Conservation (phyloP, 2,113 vertebrate species). For the Hirundichthys speculiger region DNA sequence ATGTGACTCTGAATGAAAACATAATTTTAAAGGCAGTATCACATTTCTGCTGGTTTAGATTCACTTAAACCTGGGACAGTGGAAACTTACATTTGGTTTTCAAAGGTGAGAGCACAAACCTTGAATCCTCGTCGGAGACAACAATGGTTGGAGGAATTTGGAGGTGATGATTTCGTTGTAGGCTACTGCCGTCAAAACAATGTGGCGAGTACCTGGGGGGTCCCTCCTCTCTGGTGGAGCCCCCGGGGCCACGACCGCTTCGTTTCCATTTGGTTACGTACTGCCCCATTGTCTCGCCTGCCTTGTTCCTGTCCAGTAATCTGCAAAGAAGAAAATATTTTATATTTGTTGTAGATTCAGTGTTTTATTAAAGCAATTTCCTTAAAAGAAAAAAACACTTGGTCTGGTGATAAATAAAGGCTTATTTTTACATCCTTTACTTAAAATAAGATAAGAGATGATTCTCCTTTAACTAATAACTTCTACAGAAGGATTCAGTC, state of each 20-base stretch:
- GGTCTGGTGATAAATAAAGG: too few species aligned
- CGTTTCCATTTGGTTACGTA: conserved; percentile 35
- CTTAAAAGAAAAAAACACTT: too few species aligned
- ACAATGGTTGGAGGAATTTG: conserved; percentile 32
- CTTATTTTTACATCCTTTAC: too few species aligned
- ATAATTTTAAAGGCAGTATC: too few species aligned
- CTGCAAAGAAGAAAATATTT: neutral
- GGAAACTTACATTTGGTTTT: neutral
- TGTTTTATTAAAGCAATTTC: too few species aligned
- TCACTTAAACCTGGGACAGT: too few species aligned
- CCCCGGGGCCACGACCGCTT: neutral
- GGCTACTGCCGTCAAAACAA: neutral
- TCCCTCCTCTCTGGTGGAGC: conserved; percentile 51
- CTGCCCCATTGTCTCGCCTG: conserved; percentile 70
- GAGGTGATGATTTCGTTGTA: neutral
- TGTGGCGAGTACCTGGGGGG: conserved; percentile 41
- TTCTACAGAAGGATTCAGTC: too few species aligned
- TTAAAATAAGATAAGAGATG: too few species aligned
- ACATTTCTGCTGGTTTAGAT: too few species aligned
- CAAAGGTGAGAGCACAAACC: conserved; percentile 29
- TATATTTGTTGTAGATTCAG: neutral
- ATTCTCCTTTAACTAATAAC: too few species aligned
- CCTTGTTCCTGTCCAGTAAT: too few species aligned
- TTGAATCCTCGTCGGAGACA: conserved; percentile 28
- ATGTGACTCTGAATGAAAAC: too few species aligned